A percentile compares a stretch with the other conserved stretches of the same genome.
These are phyloP conservation scores for Nothocercus nigrocapillus DNA, from an alignment of 2,113 vertebrate species.

Conservation along the genomic window DNA sequence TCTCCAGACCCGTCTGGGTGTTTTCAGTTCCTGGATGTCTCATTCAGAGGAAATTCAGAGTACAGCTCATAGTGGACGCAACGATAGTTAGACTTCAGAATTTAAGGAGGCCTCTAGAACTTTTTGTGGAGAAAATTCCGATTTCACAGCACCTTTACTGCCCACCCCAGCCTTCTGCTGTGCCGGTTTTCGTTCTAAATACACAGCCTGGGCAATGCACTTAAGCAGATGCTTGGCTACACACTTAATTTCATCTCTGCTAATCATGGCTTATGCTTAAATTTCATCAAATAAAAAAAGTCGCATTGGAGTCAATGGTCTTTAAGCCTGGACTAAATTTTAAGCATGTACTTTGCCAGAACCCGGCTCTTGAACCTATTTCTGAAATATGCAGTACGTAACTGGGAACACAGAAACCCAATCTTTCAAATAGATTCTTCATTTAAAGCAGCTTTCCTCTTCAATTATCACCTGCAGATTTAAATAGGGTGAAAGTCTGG, in stretches of 20 bases:
- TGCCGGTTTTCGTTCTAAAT: neutral
- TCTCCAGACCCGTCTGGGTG: neutral
- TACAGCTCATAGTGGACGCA: neutral
- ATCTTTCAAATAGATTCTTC: constrained; percentile 22
- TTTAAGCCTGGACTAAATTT: constrained; percentile 4
- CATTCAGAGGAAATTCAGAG: neutral
- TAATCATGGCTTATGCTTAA: neutral
- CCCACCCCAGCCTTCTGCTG: neutral
- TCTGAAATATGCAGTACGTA: neutral
- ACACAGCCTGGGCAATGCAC: neutral
- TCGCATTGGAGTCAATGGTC: neutral
- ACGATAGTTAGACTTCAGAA: neutral
- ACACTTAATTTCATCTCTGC: neutral
- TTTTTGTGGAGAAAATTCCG: neutral
- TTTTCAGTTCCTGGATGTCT: constrained; percentile 18
- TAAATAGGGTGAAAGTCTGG: constrained; percentile 4
- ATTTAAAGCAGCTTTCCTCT: constrained; percentile 60
- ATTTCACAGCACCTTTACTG: neutral
- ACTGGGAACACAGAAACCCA: neutral
- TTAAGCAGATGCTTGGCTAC: constrained; percentile 3
- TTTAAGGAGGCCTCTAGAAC: neutral
- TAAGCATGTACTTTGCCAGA: constrained; percentile 1
- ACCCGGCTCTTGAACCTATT: constrained; percentile 19
- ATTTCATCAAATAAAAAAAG: neutral
- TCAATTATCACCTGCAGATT: constrained; percentile 40